Evolutionary conservation across 2,113 vertebrate species (phyloP), one percentile per base, ranked within the genome.

Genomic region (Aphyosemion australe): DNA sequence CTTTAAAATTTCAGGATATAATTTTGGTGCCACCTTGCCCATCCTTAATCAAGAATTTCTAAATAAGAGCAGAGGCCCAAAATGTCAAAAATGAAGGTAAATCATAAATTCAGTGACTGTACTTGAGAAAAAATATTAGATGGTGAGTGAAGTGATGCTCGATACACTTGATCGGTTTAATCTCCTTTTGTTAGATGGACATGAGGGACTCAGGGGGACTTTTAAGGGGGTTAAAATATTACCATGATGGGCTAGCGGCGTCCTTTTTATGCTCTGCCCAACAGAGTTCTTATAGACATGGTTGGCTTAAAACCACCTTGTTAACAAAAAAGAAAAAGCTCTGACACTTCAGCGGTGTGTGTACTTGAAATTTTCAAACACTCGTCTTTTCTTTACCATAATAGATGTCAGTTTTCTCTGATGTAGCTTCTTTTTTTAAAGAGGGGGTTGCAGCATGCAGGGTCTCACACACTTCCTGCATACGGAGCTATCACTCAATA

Each of bases 281-380:
- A 92, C 94, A 85, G 94, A 94, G 95, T 96, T 97, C 95, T 95
- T 94, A 95, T 93, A 94, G 95, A 95, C 94, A 95, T 94, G 94
- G 94, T 95, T 94, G 94, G 93, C 95, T 97, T 96, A 96, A 97
- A 96, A 97, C 95, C 94, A 96, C 95, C 97, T 97, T 98, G 96
- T 96, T 96, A 98, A 96, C 96, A 94, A 90, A 90, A 89, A 85
- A 92, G 66, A 69, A 84, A 67, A 71, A 69, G 95, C 94, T 94
- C 94, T 95, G 96, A 96, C 96, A 96, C 94, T 95, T 96, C 93
- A 93, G 71, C 88, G 46, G 78, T 70, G 80, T 70, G 72, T 70
- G 61, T 85, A 95, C 96, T 97, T 95, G 95, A 95, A 96, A 94
- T 96, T 96, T 98, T 96, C 95, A 96, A 97, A 97, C 95, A 94